A percentile compares a stretch with the other conserved stretches of the same genome.
Evolutionary conservation across 2,113 vertebrate species (phyloP).

Genomic region (Perccottus glenii): DNA sequence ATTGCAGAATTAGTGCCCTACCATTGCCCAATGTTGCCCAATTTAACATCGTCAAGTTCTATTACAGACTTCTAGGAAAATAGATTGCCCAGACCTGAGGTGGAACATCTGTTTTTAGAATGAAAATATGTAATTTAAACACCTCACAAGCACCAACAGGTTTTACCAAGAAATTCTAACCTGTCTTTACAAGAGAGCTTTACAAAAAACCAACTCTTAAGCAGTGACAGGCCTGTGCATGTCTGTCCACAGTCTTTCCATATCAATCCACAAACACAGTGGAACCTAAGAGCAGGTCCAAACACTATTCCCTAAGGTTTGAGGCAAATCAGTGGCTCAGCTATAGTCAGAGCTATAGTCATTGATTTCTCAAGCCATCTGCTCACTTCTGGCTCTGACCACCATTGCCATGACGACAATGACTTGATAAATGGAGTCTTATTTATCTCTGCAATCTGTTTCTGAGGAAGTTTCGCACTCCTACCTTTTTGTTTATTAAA

Average conservation of each 20-base stretch:
- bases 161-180: constrained; percentile 17
- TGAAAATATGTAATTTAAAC: no score
- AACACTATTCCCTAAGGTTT: constrained; percentile 29
- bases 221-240: constrained; percentile 9
- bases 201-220: neutral
- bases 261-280: neutral
- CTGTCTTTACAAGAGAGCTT: constrained; percentile 6
- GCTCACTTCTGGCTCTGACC: constrained; percentile 50
- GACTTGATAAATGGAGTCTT: constrained; percentile 57
- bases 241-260: constrained; percentile 8
- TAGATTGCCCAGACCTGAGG: no score
- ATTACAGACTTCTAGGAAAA: no score
- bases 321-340: constrained; percentile 50
- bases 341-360: constrained; percentile 51
- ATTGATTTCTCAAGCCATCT: constrained; percentile 71
- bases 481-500: constrained; percentile 36
- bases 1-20: no score
- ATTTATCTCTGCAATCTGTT: constrained; percentile 64
- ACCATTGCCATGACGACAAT: constrained; percentile 67
- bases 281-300: constrained; percentile 35
- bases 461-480: constrained; percentile 15
- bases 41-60: no score
- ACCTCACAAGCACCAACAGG: no score
- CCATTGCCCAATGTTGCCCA: no score
- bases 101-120: no score